phyloP scores from a whole-genome alignment of 2,797 vertebrate genomes.

The Dryobates pubescens region DNA sequence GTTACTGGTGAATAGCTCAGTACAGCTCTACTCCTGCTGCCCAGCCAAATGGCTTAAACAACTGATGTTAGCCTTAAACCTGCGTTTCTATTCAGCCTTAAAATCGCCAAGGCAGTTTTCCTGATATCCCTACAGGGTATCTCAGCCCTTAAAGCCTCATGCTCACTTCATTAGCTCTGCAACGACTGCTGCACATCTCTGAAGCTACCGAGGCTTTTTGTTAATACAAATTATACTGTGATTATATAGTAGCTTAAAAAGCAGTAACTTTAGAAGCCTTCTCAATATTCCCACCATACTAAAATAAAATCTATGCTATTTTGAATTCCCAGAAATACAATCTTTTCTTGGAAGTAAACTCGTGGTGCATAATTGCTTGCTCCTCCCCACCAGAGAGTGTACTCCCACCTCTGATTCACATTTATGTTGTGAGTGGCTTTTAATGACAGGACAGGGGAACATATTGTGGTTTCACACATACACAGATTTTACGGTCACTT shows the following conservation, averaged over 20 bases:
- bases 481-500: constrained; percentile 74
- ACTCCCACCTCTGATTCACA: constrained; percentile 51
- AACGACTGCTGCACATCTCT: constrained; percentile 23
- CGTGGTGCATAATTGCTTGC: constrained; percentile 28
- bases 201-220: constrained; percentile 53
- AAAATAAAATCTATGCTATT: constrained; percentile 59
- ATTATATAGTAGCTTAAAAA: constrained; percentile 68
- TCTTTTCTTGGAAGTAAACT: constrained; percentile 67
- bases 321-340: constrained; percentile 71
- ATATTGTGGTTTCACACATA: constrained; percentile 81
- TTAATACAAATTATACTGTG: constrained; percentile 76
- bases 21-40: neutral
- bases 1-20: constrained; percentile 19
- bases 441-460: constrained; percentile 76
- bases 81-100: constrained; percentile 6
- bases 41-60: constrained; percentile 25
- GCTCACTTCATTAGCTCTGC: constrained; percentile 68
- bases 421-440: constrained; percentile 64
- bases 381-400: neutral
- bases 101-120: constrained; percentile 48
- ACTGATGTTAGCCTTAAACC: constrained; percentile 27
- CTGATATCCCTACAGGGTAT: constrained; percentile 32
- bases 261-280: constrained; percentile 67
- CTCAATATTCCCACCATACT: constrained; percentile 70
- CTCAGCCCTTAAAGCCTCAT: constrained; percentile 55